Evolutionary conservation across 92 coral and sea anemone genomes (phyloP).

Genomic region (Chrysogorgia sp.): DNA sequence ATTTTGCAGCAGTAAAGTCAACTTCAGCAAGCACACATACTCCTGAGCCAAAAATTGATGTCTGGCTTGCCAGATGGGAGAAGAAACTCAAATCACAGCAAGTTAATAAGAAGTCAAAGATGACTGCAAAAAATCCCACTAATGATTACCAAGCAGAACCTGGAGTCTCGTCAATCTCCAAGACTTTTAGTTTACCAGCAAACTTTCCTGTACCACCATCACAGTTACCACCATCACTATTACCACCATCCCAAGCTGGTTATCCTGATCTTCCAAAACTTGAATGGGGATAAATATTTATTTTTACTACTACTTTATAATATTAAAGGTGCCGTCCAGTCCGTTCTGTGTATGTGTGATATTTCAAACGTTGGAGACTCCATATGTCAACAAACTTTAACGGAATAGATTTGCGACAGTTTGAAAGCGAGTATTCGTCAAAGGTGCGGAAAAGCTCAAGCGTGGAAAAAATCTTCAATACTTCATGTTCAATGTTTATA

Average conservation of each 20-base stretch:
- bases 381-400: no score
- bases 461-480: no score
- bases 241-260: constrained; percentile 94
- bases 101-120: constrained; percentile 16
- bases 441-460: no score
- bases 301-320: neutral
- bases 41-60: constrained; percentile 64
- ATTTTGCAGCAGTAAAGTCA: constrained; percentile 35
- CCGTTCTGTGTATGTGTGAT: no score
- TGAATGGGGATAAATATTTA: constrained; percentile 73
- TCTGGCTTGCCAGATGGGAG: constrained; percentile 83
- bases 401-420: no score
- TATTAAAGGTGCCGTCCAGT: no score
- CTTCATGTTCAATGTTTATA: no score
- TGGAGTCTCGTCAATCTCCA: neutral
- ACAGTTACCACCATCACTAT: constrained; percentile 83
- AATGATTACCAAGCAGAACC: constrained; percentile 45
- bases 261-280: constrained; percentile 70
- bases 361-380: no score
- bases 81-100: constrained; percentile 51
- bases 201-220: constrained; percentile 81
- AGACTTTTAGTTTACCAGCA: constrained; percentile 68
- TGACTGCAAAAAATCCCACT: constrained; percentile 24
- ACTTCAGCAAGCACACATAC: constrained; percentile 13
- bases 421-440: no score